Evolutionary conservation across 1,140 invertebrate genomes (phyloP).

Genomic region (Drosophila sturtevanti): DNA sequence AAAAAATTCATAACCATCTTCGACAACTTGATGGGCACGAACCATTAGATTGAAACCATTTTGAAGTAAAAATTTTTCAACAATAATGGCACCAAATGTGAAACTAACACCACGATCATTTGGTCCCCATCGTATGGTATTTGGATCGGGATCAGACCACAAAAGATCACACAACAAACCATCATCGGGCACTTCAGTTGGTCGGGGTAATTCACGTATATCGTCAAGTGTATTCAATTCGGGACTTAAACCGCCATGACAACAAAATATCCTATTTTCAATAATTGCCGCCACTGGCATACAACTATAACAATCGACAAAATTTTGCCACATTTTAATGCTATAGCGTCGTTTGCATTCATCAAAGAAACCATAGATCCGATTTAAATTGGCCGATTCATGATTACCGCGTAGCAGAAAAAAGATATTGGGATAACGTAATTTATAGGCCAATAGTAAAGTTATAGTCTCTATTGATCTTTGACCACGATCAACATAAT

Average conservation of each 20-base stretch:
- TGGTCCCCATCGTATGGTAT: background rate
- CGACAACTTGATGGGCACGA: slow-evolving; percentile 93
- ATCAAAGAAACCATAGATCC: slow-evolving; percentile 40
- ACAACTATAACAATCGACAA: slow-evolving; percentile 90
- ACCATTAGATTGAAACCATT: slow-evolving; percentile 36
- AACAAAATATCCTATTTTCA: slow-evolving; percentile 99
- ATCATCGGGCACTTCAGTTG: slow-evolving; percentile 99
- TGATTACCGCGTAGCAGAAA: slow-evolving; percentile 84
- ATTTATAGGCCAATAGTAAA: slow-evolving; percentile 34
- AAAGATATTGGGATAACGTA: slow-evolving; percentile 35
- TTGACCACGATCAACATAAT: slow-evolving; percentile 41
- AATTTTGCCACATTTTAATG: slow-evolving; percentile 80
- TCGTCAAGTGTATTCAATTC: slow-evolving; percentile 99
- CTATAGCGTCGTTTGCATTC: slow-evolving; percentile 44
- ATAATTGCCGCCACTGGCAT: slow-evolving; percentile 98
- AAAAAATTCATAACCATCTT: slow-evolving; percentile 99
- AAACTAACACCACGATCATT: slow-evolving; percentile 43
- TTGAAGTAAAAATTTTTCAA: slow-evolving; percentile 28
- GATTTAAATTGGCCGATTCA: slow-evolving; percentile 87
- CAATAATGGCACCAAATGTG: slow-evolving; percentile 20
- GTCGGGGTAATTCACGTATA: slow-evolving; percentile 99
- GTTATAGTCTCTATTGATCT: slow-evolving; percentile 31
- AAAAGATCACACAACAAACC: slow-evolving; percentile 99
- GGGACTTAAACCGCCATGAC: slow-evolving; percentile 98
- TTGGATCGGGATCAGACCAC: slow-evolving; percentile 93